Conservation (phyloP, 2,797 vertebrate species). For the Varecia variegata region DNA sequence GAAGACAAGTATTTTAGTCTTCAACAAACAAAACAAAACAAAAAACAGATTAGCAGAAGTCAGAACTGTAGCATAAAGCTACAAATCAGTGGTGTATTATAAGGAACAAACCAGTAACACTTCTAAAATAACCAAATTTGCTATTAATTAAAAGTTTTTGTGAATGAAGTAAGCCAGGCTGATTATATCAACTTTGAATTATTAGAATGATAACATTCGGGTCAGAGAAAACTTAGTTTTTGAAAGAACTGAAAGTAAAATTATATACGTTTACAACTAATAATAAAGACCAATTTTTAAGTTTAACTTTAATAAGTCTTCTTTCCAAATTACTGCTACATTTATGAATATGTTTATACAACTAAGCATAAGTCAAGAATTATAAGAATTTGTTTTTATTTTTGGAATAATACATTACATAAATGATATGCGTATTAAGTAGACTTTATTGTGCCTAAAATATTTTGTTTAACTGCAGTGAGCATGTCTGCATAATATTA, state of each 20-base stretch:
- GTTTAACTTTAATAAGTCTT: background rate
- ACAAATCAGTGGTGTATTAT: background rate
- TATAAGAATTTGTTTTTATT: background rate
- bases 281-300: background rate
- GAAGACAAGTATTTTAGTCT: conserved; percentile 52
- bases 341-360: background rate
- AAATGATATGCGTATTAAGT: background rate
- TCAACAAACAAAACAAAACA: conserved; percentile 55
- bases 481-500: background rate
- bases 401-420: background rate
- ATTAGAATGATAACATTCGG: background rate
- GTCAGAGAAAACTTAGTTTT: conserved; percentile 3
- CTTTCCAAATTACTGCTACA: background rate
- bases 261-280: background rate
- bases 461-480: background rate
- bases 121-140: background rate
- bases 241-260: background rate
- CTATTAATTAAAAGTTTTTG: background rate
- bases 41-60: conserved; percentile 42
- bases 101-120: background rate
- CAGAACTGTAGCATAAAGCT: conserved; percentile 6
- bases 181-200: background rate
- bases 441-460: background rate
- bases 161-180: background rate
- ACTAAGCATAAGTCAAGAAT: background rate